A percentile compares a stretch with the other conserved stretches of the same genome.
Evolutionary conservation across 64 coral and sea anemone species (phyloP).

Genomic region (Porites australiensis): DNA sequence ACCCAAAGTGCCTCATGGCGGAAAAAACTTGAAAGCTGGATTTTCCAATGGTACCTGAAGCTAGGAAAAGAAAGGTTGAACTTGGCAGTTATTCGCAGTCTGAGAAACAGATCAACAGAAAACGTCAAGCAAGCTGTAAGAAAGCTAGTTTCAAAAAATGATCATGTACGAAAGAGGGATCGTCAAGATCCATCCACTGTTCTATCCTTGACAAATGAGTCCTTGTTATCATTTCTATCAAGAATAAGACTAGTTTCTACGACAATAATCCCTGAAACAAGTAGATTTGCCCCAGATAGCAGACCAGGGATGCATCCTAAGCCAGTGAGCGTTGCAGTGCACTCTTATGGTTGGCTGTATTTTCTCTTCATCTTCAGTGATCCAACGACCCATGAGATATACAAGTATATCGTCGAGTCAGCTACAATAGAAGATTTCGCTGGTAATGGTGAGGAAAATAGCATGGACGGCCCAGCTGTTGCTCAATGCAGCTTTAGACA

Average conservation of each 20-base stretch:
- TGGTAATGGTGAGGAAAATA: slow-evolving; percentile 65
- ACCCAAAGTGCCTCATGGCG: slow-evolving; percentile 45
- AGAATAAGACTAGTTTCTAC: too few species aligned
- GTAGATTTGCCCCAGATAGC: slow-evolving; percentile 66
- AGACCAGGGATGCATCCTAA: slow-evolving; percentile 73
- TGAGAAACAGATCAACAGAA: slow-evolving; percentile 1
- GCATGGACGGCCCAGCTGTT: slow-evolving; percentile 28
- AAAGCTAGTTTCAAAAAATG: slow-evolving; percentile 40
- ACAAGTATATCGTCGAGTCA: slow-evolving; percentile 50
- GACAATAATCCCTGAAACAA: slow-evolving; percentile 61
- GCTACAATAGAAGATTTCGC: slow-evolving; percentile 62
- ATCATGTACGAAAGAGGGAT: slow-evolving; percentile 32
- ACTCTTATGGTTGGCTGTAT: slow-evolving; percentile 64
- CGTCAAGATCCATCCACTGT: slow-evolving; percentile 44
- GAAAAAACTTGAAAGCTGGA: slow-evolving; percentile 51
- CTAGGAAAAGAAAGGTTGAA: slow-evolving; percentile 10
- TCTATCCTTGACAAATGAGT: too few species aligned
- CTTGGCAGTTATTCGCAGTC: slow-evolving; percentile 12
- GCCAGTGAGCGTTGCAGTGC: slow-evolving; percentile 55
- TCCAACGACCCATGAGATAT: slow-evolving; percentile 59
- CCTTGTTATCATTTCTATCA: too few species aligned
- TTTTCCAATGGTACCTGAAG: slow-evolving; percentile 61
- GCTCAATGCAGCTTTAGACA: slow-evolving; percentile 73
- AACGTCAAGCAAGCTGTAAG: neutral
- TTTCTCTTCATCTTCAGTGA: slow-evolving; percentile 64